Evolutionary conservation across 2,797 vertebrate species (phyloP).

Genomic region (Poecilia wingei): DNA sequence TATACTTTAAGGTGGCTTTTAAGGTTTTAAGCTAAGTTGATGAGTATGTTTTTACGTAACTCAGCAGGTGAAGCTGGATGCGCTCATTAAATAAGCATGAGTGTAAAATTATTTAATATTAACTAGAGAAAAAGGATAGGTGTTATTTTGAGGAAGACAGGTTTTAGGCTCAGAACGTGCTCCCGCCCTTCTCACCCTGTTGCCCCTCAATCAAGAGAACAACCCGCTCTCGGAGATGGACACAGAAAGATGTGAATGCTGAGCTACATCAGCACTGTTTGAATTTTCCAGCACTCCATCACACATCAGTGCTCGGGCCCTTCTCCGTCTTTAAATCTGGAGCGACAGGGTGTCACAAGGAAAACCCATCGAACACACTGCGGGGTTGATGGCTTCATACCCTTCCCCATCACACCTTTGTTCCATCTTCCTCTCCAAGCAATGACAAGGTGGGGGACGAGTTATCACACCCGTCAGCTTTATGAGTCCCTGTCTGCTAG

Average conservation of each 20-base stretch:
- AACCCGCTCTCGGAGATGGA: slow-evolving; percentile 34
- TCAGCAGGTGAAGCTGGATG: slow-evolving; percentile 20
- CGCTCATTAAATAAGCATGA: slow-evolving; percentile 41
- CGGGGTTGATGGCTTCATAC: slow-evolving; percentile 65
- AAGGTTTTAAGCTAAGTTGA: neutral
- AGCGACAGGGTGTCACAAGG: slow-evolving; percentile 65
- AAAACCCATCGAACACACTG: slow-evolving; percentile 61
- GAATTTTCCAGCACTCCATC: slow-evolving; percentile 49
- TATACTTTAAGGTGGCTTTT: neutral
- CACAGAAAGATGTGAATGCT: slow-evolving; percentile 41
- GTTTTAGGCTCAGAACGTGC: neutral
- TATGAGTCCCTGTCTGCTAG: slow-evolving; percentile 75
- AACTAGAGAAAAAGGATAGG: slow-evolving; percentile 21
- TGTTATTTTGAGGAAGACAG: neutral
- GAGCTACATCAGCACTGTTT: slow-evolving; percentile 32
- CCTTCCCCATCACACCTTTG: slow-evolving; percentile 75
- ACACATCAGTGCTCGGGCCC: slow-evolving; percentile 55
- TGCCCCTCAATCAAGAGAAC: slow-evolving; percentile 37
- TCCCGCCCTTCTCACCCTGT: slow-evolving; percentile 26
- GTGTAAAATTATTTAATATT: slow-evolving; percentile 41
- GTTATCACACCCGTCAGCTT: slow-evolving; percentile 78
- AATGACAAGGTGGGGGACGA: slow-evolving; percentile 71
- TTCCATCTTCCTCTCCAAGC: slow-evolving; percentile 64
- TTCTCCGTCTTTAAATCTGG: slow-evolving; percentile 62
- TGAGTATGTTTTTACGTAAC: slow-evolving; percentile 1